Conservation (phyloP, 1,140 invertebrate species). For the Helicoverpa zea region DNA sequence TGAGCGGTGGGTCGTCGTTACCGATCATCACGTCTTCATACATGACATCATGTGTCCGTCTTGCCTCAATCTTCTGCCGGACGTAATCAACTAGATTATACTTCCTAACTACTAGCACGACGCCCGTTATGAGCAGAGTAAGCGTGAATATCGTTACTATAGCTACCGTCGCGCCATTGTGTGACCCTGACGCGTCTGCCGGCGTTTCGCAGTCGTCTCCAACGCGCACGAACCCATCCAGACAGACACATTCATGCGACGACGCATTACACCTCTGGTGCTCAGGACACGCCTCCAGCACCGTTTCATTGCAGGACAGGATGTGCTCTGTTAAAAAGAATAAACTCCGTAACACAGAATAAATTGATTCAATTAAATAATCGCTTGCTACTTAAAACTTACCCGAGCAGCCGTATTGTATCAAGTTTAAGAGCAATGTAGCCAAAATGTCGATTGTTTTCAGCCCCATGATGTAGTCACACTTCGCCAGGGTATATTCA, state of each 20-base stretch:
- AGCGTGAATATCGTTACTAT: slow-evolving; percentile 79
- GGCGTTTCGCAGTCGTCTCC: slow-evolving; percentile 67
- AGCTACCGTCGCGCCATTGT: slow-evolving; percentile 68
- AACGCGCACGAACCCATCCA: slow-evolving; percentile 64
- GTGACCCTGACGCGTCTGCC: slow-evolving; percentile 46
- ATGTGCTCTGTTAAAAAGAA: slow-evolving; percentile 85
- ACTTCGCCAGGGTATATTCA: slow-evolving; percentile 56
- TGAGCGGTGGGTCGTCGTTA: slow-evolving; percentile 83
- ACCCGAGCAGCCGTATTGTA: slow-evolving; percentile 75
- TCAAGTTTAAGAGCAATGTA: slow-evolving; percentile 69
- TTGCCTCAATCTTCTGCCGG: slow-evolving; percentile 75
- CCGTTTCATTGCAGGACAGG: slow-evolving; percentile 78
- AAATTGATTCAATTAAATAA: slow-evolving; percentile 86
- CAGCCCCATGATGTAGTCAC: slow-evolving; percentile 65
- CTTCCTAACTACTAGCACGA: slow-evolving; percentile 80
- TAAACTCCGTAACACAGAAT: slow-evolving; percentile 73
- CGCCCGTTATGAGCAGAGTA: slow-evolving; percentile 74
- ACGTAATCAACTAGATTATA: slow-evolving; percentile 84
- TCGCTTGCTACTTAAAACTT: slow-evolving; percentile 72
- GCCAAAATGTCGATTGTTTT: slow-evolving; percentile 69
- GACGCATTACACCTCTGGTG: slow-evolving; percentile 71
- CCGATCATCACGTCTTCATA: slow-evolving; percentile 87
- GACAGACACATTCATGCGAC: slow-evolving; percentile 69
- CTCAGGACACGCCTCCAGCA: slow-evolving; percentile 63
- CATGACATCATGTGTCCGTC: slow-evolving; percentile 79